Percentiles rank a stretch among this genome's conserved stretches.
Evolutionary conservation across 2,888 invertebrate species (phyloP).

Genomic region (Orthosia incerta): DNA sequence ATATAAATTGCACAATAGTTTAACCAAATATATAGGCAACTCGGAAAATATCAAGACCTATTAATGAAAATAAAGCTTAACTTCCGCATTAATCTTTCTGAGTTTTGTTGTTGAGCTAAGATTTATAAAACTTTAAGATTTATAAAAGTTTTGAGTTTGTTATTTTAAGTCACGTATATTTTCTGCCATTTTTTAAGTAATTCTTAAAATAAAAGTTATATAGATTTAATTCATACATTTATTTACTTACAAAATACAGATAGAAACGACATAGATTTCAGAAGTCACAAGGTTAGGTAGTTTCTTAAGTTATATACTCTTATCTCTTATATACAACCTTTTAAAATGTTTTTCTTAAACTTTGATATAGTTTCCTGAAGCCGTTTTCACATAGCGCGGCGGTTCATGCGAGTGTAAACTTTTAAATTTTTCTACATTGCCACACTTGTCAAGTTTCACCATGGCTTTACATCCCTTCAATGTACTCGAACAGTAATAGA

Average conservation of each 20-base stretch:
- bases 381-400: neutral
- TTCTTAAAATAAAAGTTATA: no score
- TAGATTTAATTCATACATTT: no score
- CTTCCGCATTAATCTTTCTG: neutral
- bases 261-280: no score
- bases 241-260: no score
- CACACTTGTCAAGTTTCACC: slow-evolving; percentile 1
- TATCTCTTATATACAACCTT: neutral
- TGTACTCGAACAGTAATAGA: slow-evolving; percentile 7
- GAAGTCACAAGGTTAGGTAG: neutral
- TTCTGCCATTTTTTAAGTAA: no score
- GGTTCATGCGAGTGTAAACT: neutral
- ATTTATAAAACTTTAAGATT: no score
- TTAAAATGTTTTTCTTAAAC: neutral
- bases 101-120: neutral
- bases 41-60: neutral
- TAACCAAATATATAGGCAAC: neutral
- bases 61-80: neutral
- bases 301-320: neutral
- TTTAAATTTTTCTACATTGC: neutral
- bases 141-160: neutral
- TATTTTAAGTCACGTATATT: neutral
- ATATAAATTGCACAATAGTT: neutral
- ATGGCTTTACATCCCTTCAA: neutral
- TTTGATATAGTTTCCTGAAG: neutral